Base-by-base conservation (phyloP, 2,888 invertebrate species). In the Galeopsomyia nigrocyanea region DNA sequence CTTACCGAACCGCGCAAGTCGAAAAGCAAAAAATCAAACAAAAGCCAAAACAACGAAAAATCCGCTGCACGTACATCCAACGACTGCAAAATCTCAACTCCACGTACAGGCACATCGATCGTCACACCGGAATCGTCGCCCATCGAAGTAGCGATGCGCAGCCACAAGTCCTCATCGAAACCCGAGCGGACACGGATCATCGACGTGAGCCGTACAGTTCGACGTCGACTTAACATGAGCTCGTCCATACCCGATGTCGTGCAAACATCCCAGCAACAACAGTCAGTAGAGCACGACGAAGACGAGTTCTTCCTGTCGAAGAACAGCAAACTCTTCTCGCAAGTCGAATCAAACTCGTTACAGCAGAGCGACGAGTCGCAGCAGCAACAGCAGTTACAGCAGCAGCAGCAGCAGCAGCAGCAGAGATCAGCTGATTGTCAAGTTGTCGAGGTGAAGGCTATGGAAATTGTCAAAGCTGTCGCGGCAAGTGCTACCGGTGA, bases 371-470 rank as follows among this genome's bases (percentile, higher is more conserved):
- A 71, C 13, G 69, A 70, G 75, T 66, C 64, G 17, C 53, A 68
- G 0, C 17, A 22, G n/a, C 56, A 31, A 7, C 39, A 57, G 31
- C 26, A 49, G 57, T 80, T 78, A 51, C 75, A 26, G 26, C 26
- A 26, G 26, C n/a, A n/a, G 76, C 79, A 46, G 78, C 76, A 10
- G 74, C 77, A 7, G 75, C 71, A 61, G 53, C 9, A 2, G 47
- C n/a, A n/a, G 67, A 3, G 58, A 69, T 2, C 73, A 47, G 64
- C 78, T 14, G 79, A 82, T 67, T 77, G 80, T 57, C 90, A 89
- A 77, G 88, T 92, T 77, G 93, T 93, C 16, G 93, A 91, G 80
- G 90, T 94, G 0, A 91, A 89, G 76, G 92, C 91, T 80, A 90
- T 89, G 80, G 93, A 93, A 84, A 91, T 94, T 63, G 86, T 91